Conservation (phyloP, 2,113 vertebrate species). For the Gasterosteus aculeatus region DNA sequence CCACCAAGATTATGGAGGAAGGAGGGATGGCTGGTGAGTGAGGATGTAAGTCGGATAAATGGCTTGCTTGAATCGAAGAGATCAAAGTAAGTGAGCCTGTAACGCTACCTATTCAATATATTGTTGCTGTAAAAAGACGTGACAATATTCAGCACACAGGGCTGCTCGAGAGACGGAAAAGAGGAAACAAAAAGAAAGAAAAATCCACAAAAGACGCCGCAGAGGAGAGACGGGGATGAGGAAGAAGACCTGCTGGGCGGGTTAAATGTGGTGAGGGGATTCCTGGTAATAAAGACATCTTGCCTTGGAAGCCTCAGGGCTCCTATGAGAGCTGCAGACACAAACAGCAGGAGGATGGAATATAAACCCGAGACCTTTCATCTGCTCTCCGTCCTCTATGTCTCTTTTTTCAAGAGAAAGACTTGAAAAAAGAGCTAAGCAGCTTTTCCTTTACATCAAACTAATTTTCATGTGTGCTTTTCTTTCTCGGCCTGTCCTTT, state of each 20-base stretch:
- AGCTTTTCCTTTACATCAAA: constrained; percentile 11
- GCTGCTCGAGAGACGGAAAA: constrained; percentile 3
- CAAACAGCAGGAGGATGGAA: constrained; percentile 65
- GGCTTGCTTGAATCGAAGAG: constrained; percentile 42
- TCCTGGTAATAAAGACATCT: constrained; percentile 57
- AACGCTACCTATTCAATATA: constrained; percentile 33
- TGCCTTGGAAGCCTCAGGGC: constrained; percentile 59
- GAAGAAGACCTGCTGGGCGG: constrained; percentile 43
- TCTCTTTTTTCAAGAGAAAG: constrained; percentile 23
- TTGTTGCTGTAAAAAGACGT: constrained; percentile 34
- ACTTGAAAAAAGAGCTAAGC: constrained; percentile 25
- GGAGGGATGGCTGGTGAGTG: constrained; percentile 21
- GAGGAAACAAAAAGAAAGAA: constrained; percentile 7
- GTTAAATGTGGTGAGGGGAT: constrained; percentile 56
- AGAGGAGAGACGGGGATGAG: constrained; percentile 26
- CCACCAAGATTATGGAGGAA: constrained; percentile 33
- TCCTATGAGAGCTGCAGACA: constrained; percentile 64
- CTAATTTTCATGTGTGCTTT: constrained; percentile 3
- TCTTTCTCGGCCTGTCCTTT: background rate
- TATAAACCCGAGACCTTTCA: constrained; percentile 58
- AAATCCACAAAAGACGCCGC: constrained; percentile 4
- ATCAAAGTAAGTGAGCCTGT: constrained; percentile 48
- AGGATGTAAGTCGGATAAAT: constrained; percentile 49
- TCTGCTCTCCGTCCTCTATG: constrained; percentile 36
- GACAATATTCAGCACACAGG: constrained; percentile 17